Conservation (phyloP, 2,113 vertebrate genomes). For the Caranx melampygus region DNA sequence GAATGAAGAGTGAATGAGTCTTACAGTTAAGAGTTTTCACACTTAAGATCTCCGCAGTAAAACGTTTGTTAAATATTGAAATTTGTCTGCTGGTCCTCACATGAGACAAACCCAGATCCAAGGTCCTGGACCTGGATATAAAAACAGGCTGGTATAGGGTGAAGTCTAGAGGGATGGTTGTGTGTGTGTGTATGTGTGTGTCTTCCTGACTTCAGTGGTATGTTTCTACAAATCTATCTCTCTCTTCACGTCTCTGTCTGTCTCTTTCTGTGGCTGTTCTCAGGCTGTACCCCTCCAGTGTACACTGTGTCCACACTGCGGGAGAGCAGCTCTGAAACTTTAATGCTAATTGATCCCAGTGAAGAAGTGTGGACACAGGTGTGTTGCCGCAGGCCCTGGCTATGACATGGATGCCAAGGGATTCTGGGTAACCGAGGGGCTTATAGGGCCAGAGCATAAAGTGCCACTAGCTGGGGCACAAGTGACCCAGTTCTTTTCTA, state of each 20-base stretch:
- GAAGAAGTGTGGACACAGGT: constrained; percentile 82
- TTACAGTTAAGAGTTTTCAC: not conserved
- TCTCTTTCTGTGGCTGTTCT: constrained; percentile 63
- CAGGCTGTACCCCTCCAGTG: constrained; percentile 71
- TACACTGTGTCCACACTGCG: constrained; percentile 70
- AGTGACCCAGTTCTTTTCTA: constrained; percentile 77
- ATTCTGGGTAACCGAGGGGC: constrained; percentile 70
- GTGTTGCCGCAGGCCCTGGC: constrained; percentile 78
- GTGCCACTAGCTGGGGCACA: constrained; percentile 63
- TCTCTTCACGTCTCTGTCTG: constrained; percentile 52
- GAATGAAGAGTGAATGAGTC: not conserved
- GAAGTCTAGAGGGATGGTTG: not conserved
- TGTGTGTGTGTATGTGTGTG: constrained; percentile 20
- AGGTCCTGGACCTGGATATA: not conserved
- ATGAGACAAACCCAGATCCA: not conserved
- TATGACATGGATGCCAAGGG: constrained; percentile 67
- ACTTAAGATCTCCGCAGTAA: not conserved
- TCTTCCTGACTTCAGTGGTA: not conserved
- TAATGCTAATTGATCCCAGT: constrained; percentile 86
- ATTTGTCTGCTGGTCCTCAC: constrained; percentile 1
- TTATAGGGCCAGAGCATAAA: constrained; percentile 63
- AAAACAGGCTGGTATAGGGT: not conserved
- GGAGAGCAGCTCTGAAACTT: constrained; percentile 76
- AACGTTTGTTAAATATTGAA: not conserved
- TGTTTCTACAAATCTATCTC: constrained; percentile 56